Base-by-base conservation (phyloP, 64 coral and sea anemone species). In the Montipora capricornis region DNA sequence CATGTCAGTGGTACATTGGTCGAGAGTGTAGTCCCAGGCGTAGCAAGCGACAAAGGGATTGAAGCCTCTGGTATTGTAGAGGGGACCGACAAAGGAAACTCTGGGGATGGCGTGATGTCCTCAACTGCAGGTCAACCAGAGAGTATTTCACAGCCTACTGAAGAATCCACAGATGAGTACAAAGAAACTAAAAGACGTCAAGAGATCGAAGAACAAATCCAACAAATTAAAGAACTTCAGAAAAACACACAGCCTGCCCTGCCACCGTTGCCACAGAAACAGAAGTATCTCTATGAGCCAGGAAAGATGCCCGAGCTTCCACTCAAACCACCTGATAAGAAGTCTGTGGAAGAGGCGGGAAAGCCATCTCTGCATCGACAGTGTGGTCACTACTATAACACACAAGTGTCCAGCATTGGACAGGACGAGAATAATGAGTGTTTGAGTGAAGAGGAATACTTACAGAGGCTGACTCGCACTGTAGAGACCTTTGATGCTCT, bases 371-470 rank as follows among this genome's bases (percentile, higher is more conserved):
- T 93, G n/a, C 84, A 88, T 60, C 83, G 92, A 8, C 84, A 93
- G 60, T 93, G 92, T 80, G 92, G 92, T 12, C 92, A 93, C 88
- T 93, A 93, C 62, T 93, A 93, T 15, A 20, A 87, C 29, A 93
- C 74, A n/a, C 92, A 93, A 50, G 0, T 55, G 47, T 93, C 92
- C 12, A 22, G 84, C 22, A 87, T 93, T 64, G 84, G 84, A 8
- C 92, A 93, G 8, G 84, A 78, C 4, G 76, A 75, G 46, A 93
- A 93, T 44, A 93, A 93, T 49, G 49, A 81, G 52, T 93, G 85
- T 79, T 59, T 93, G 48, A 93, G 47, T 22, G 78, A 88, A 8
- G 92, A 93, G 51, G 92, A 93, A 47, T 73, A 76, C 9, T 61
- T 93, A 8, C 92, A 93, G 20, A 87, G 51, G 44, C 58, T 93